Percentiles rank a stretch among this genome's conserved stretches.
Evolutionary conservation across 2,888 invertebrate genomes (phyloP).

Genomic region (Formica aserva): DNA sequence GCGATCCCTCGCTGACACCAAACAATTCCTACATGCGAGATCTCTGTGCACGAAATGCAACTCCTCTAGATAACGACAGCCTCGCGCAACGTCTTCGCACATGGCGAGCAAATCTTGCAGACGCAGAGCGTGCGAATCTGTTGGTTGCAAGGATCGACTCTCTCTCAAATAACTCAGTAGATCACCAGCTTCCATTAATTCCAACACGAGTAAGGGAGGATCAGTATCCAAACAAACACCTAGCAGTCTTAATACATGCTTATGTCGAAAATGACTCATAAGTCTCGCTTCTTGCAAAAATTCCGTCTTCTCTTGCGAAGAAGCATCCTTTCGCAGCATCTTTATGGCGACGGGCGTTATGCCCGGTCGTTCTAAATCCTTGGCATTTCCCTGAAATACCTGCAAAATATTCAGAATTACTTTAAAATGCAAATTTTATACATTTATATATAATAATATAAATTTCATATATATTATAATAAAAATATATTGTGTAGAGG

Average conservation of each 20-base stretch:
- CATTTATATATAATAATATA: background rate
- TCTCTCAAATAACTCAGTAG: conserved; percentile 95
- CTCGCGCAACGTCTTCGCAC: no score
- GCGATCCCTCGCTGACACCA: no score
- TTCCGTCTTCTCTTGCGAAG: conserved; percentile 95
- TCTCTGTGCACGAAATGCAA: no score
- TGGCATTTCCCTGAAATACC: conserved; percentile 95
- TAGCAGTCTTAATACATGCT: conserved; percentile 96
- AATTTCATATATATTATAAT: background rate
- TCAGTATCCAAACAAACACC: conserved; percentile 98
- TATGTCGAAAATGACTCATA: conserved; percentile 99
- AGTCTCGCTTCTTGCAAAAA: conserved; percentile 98
- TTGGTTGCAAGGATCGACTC: conserved; percentile 90
- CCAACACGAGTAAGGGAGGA: conserved; percentile 97
- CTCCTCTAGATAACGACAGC: no score
- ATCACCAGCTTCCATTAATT: conserved; percentile 99
- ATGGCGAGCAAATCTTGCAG: conserved; percentile 95
- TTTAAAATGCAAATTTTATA: background rate
- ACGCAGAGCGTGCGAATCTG: conserved; percentile 89
- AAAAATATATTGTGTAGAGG: background rate
- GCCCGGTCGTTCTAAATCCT: conserved; percentile 88
- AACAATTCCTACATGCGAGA: no score
- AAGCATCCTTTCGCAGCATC: conserved; percentile 96
- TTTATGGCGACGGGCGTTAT: conserved; percentile 95
- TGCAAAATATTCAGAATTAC: conserved; percentile 51